These are phyloP conservation scores for Darevskia nairensis DNA, from an alignment of 2,797 vertebrate genomes.

Conservation along the genomic window DNA sequence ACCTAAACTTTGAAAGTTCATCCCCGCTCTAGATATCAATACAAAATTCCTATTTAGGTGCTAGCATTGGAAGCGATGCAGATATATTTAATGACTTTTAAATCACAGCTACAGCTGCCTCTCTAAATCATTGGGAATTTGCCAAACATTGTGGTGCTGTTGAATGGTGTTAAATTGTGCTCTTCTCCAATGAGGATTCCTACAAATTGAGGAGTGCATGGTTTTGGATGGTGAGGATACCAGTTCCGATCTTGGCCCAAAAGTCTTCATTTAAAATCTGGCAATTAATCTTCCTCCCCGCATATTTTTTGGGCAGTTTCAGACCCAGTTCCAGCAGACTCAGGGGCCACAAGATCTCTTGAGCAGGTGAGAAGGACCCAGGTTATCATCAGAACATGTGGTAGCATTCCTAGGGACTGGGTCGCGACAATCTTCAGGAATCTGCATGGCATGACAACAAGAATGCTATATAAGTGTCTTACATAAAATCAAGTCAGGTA, in stretches of 20 bases:
- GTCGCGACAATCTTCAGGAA: not conserved
- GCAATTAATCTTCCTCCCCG: no score
- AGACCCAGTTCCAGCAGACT: no score
- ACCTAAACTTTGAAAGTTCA: not conserved
- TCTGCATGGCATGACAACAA: not conserved
- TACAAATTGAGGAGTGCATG: no score
- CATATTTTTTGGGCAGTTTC: no score
- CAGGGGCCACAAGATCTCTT: no score
- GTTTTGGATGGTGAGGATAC: not conserved
- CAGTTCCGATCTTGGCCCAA: not conserved
- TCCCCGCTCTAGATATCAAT: not conserved
- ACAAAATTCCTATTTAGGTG: not conserved
- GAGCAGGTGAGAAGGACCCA: no score
- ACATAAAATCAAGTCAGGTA: conserved; percentile 14
- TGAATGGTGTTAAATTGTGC: no score
- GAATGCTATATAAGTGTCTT: not conserved
- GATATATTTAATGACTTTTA: not conserved
- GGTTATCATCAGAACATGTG: no score
- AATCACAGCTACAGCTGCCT: no score
- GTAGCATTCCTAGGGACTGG: no score
- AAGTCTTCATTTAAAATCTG: no score
- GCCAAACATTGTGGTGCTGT: not conserved
- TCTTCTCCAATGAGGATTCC: no score
- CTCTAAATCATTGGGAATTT: not conserved
- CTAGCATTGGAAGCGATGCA: not conserved